phyloP scores from a whole-genome alignment of 2,113 vertebrate species.

The Ancistrus triradiatus region DNA sequence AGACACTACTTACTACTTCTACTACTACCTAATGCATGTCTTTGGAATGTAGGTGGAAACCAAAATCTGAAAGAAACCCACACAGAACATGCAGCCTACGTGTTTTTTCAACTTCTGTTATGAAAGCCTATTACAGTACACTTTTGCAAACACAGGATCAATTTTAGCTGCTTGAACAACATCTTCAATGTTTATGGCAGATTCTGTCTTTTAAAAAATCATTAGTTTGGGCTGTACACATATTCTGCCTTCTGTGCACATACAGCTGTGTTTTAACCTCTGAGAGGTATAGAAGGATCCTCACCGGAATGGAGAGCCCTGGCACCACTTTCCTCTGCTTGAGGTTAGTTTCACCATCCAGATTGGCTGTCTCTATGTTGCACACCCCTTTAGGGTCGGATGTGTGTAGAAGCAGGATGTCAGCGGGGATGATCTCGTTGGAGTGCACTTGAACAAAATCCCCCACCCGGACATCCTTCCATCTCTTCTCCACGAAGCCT shows the following conservation, averaged over 20 bases:
- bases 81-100: no score
- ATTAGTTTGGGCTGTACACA: no score
- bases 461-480: slow-evolving; percentile 87
- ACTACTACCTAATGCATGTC: no score
- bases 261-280: not conserved
- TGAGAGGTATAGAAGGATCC: slow-evolving; percentile 10
- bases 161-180: no score
- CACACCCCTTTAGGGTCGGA: slow-evolving; percentile 82
- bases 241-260: not conserved
- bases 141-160: no score
- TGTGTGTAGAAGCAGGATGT: slow-evolving; percentile 84
- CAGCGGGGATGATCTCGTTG: slow-evolving; percentile 87
- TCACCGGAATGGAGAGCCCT: slow-evolving; percentile 55
- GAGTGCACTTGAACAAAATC: slow-evolving; percentile 84
- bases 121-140: no score
- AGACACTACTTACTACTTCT: no score
- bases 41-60: no score
- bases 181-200: no score
- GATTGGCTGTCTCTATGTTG: slow-evolving; percentile 83
- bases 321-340: slow-evolving; percentile 76
- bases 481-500: slow-evolving; percentile 71
- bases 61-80: no score
- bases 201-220: no score
- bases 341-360: slow-evolving; percentile 93
- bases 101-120: no score